Conservation (phyloP, 1,140 invertebrate species). For the Branchinecta lynchi region DNA sequence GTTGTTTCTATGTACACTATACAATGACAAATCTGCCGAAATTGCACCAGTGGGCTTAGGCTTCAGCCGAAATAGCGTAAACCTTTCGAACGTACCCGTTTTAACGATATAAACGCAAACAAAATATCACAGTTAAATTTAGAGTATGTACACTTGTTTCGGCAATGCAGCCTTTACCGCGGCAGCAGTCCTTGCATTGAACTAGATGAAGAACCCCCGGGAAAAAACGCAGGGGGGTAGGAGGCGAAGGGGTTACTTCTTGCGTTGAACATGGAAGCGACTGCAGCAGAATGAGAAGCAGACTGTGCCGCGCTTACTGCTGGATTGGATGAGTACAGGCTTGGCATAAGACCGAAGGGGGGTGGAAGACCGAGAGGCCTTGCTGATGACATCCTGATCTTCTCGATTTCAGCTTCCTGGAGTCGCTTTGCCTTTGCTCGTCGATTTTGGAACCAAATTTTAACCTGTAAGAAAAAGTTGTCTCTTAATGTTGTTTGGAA, state of each 20-base stretch:
- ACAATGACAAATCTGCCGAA: no score
- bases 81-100: neutral
- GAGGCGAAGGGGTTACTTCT: neutral
- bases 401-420: conserved; percentile 41
- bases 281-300: neutral
- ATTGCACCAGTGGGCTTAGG: no score
- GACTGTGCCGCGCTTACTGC: neutral
- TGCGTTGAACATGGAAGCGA: neutral
- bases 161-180: neutral
- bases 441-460: conserved; percentile 47
- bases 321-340: conserved; percentile 12
- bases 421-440: conserved; percentile 42
- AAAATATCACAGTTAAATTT: conserved; percentile 1
- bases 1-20: no score
- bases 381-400: conserved; percentile 34
- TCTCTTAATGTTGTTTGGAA: conserved; percentile 14
- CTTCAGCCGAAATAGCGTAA: no score
- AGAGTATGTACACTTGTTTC: neutral
- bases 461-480: conserved; percentile 31
- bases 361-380: conserved; percentile 29
- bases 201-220: neutral
- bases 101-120: neutral
- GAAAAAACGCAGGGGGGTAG: neutral
- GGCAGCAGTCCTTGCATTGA: neutral
- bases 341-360: conserved; percentile 24